Evolutionary conservation across 2,113 vertebrate genomes (phyloP).

Genomic region (Syrrhaptes paradoxus): DNA sequence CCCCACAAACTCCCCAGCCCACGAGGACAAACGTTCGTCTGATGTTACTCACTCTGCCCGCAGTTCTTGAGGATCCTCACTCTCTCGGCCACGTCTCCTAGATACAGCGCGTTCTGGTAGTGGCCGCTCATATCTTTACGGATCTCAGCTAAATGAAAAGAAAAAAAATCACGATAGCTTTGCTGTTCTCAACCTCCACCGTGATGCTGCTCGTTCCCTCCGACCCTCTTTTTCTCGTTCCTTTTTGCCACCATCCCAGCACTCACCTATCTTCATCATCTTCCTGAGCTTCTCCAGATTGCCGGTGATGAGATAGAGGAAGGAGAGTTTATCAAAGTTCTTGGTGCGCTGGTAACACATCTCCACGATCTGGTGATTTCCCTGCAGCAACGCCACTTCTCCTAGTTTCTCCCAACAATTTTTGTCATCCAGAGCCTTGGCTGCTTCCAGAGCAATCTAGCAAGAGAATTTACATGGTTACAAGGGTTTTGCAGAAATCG

Average conservation of each 20-base stretch:
- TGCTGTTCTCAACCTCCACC: not conserved
- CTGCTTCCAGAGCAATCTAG: constrained; percentile 92
- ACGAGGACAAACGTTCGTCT: accelerated
- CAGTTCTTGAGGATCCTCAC: constrained; percentile 96
- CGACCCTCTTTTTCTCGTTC: not conserved
- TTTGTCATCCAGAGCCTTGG: constrained; percentile 93
- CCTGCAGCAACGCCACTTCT: constrained; percentile 91
- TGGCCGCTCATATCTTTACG: constrained; percentile 99
- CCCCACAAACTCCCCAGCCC: not conserved
- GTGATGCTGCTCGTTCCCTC: not conserved
- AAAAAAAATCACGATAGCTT: not conserved
- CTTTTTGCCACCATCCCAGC: not conserved
- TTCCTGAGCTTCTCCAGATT: constrained; percentile 96
- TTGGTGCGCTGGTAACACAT: constrained; percentile 99
- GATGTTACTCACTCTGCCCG: constrained; percentile 87
- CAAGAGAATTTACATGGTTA: not conserved
- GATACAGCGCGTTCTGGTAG: constrained; percentile 95
- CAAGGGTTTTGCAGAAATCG: not conserved
- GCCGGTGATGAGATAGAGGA: constrained; percentile 96
- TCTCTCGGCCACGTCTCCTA: constrained; percentile 93
- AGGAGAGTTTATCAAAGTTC: constrained; percentile 96
- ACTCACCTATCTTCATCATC: constrained; percentile 98
- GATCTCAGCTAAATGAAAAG: constrained; percentile 85
- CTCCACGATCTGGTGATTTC: constrained; percentile 98
- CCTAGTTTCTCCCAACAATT: constrained; percentile 97